Conservation (phyloP, 30 jellyfish, hydroid and myxozoan genomes). For the Morbakka virulenta region DNA sequence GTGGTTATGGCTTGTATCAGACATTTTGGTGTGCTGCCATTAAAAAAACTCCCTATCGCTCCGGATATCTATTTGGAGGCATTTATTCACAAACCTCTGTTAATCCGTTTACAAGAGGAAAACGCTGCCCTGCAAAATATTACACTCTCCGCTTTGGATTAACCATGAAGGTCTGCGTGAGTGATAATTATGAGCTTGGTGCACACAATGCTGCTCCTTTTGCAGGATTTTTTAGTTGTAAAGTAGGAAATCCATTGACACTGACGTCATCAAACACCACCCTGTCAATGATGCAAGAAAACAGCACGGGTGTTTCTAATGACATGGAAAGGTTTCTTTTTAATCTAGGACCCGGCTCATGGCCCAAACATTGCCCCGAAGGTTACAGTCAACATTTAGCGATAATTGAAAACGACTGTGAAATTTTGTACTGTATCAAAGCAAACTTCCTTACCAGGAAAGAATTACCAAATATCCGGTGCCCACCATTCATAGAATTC, state of each 20-base stretch:
- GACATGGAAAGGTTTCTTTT: conserved; percentile 36
- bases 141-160: conserved; percentile 63
- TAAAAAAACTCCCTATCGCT: conserved; percentile 40
- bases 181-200: conserved; percentile 71
- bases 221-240: conserved; percentile 78
- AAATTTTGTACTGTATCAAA: conserved; percentile 61
- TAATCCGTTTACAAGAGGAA: conserved; percentile 59
- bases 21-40: conserved; percentile 74
- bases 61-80: conserved; percentile 78
- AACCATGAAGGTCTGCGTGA: conserved; percentile 61
- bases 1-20: conserved; percentile 54
- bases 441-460: conserved; percentile 53
- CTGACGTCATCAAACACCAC: conserved; percentile 1
- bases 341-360: conserved; percentile 47
- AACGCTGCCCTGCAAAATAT: conserved; percentile 73
- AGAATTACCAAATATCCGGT: conserved; percentile 51
- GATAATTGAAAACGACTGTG: conserved; percentile 62
- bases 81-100: conserved; percentile 51
- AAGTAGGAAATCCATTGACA: conserved; percentile 65
- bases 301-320: background rate
- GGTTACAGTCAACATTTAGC: conserved; percentile 78
- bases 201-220: conserved; percentile 48
- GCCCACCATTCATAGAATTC: conserved; percentile 66
- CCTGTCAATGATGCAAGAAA: background rate
- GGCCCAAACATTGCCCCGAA: conserved; percentile 76